Evolutionary conservation across 2,888 invertebrate species (phyloP).

Genomic region (Lordiphosa andalusiaca): DNA sequence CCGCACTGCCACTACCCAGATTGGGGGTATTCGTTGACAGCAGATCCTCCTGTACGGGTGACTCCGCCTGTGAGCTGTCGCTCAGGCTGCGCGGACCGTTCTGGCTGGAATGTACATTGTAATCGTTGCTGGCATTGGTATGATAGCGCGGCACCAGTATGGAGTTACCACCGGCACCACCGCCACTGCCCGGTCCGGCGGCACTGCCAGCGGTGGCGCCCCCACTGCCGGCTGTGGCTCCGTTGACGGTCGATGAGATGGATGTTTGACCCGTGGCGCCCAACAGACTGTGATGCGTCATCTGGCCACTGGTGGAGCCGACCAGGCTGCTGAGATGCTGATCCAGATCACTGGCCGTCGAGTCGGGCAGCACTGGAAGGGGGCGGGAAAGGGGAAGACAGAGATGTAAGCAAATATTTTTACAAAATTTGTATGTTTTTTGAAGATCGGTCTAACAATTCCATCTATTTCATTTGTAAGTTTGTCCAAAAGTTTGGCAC

Average conservation of each 20-base stretch:
- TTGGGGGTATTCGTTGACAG: constrained; percentile 85
- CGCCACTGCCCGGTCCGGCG: constrained; percentile 38
- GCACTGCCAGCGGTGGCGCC: constrained; percentile 48
- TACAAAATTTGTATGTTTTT: too few species aligned
- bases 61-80: constrained; percentile 91
- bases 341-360: constrained; percentile 87
- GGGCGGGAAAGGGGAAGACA: too few species aligned
- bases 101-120: constrained; percentile 82
- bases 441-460: too few species aligned
- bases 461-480: too few species aligned
- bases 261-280: constrained; percentile 80
- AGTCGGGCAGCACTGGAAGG: constrained; percentile 86
- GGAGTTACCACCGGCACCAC: constrained; percentile 66
- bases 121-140: constrained; percentile 84
- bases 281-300: constrained; percentile 80
- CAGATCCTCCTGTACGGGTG: constrained; percentile 90
- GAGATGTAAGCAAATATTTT: background rate
- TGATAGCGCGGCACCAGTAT: constrained; percentile 86
- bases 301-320: constrained; percentile 82
- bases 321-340: constrained; percentile 86
- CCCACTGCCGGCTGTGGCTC: constrained; percentile 55
- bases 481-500: too few species aligned
- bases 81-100: constrained; percentile 88
- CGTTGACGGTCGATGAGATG: constrained; percentile 79
- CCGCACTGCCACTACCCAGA: constrained; percentile 82